Percentiles rank a stretch among this genome's conserved stretches.
phyloP scores from a whole-genome alignment of 2,888 invertebrate genomes.

The Resseliella maxima region DNA sequence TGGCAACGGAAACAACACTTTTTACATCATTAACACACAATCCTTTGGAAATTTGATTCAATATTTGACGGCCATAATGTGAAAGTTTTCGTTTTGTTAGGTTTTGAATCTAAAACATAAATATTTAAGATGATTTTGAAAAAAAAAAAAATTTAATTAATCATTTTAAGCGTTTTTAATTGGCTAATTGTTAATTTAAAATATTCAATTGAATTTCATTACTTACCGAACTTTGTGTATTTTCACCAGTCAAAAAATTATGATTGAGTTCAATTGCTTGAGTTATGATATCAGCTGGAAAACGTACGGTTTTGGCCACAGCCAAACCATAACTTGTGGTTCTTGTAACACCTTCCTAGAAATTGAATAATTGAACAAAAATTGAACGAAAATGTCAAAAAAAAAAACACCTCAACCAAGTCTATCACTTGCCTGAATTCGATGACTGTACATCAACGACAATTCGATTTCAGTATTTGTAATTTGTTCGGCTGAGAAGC shows the following conservation, averaged over 20 bases:
- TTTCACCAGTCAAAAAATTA: neutral
- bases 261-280: constrained; percentile 57
- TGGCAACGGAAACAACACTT: neutral
- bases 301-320: constrained; percentile 59
- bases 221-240: neutral
- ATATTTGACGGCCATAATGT: neutral
- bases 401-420: neutral
- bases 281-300: constrained; percentile 58
- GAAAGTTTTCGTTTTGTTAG: neutral
- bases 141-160: neutral
- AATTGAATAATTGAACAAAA: no score
- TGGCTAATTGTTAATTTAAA: no score
- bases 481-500: constrained; percentile 67
- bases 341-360: constrained; percentile 59
- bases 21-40: neutral
- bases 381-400: neutral
- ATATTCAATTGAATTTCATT: neutral
- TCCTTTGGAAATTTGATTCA: neutral
- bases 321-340: constrained; percentile 60
- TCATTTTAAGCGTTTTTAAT: no score
- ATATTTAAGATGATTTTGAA: no score
- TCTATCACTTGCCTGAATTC: constrained; percentile 58
- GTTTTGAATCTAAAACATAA: neutral
- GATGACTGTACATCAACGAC: constrained; percentile 59
- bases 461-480: constrained; percentile 59